Evolutionary conservation across 2,797 vertebrate species (phyloP), one percentile per base, ranked within the genome.

Genomic region (Botia kubotai): DNA sequence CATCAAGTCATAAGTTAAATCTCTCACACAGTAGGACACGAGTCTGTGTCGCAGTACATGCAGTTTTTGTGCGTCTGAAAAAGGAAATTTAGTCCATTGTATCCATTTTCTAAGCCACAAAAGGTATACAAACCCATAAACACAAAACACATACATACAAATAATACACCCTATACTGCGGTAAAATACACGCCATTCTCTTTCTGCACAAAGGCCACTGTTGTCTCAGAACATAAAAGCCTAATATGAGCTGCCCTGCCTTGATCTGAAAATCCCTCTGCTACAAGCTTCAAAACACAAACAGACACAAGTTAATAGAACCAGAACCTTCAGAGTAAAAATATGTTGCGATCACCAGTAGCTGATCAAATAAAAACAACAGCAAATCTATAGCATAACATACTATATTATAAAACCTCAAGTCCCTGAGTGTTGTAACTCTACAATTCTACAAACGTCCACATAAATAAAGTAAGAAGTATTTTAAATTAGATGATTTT

Each of bases 161-260:
- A 79, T 50, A 72, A 72, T 73, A 33, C 62, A 73, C 77, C 70
- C 73, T 65, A 67, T 73, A 80, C 48, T 21, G 19, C 48, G n/a
- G 21, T 17, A 83, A 67, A 85, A 83, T 71, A 46, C 68, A 73
- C 46, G 74, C 81, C 48, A 83, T 85, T 85, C 81, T 83, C 33
- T 80, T 19, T n/a, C 48, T 52, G 63, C 69, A 85, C 77, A 85
- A 83, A 74, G 21, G 33, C 55, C 17, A 14, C 63, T 46, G 77
- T 83, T 85, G 84, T 83, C 33, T 78, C 76, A 52, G 17, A 7
- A 58, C 70, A 80, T 72, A 80, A 73, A 80, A 67, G 78, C 19
- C 60, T 46, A 73, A 80, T 72, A 53, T 67, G 70, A 80, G 78
- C 70, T 66, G 78, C 70, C 78, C 78, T 67, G 70, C 52, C 70